These are phyloP conservation scores for Lasioglossum leucozonium DNA, from an alignment of 2,888 invertebrate species.

Conservation along the genomic window DNA sequence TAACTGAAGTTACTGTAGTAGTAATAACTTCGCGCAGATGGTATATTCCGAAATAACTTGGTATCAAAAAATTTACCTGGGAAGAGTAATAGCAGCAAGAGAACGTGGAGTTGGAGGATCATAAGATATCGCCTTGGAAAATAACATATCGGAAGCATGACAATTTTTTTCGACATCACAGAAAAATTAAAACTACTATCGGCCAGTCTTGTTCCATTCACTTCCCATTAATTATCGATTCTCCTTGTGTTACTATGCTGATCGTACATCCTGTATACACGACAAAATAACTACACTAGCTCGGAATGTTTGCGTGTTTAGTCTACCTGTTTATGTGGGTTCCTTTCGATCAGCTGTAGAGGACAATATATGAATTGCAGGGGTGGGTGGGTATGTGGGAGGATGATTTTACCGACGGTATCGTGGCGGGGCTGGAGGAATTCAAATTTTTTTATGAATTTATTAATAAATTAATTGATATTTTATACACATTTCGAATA, in stretches of 20 bases:
- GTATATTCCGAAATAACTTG: neutral
- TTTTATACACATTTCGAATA: too few species aligned
- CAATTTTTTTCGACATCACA: conserved; percentile 49
- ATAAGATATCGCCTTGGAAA: conserved; percentile 37
- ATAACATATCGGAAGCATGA: conserved; percentile 66
- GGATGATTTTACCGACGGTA: conserved; percentile 40
- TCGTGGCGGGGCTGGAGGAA: neutral
- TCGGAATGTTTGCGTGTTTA: conserved; percentile 41
- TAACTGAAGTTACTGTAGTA: neutral
- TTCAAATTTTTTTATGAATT: neutral
- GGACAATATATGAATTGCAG: conserved; percentile 27
- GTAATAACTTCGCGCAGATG: neutral
- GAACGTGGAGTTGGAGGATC: conserved; percentile 47
- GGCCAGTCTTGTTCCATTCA: conserved; percentile 37
- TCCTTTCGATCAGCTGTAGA: conserved; percentile 56
- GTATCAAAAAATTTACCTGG: conserved; percentile 61
- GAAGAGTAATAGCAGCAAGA: conserved; percentile 57
- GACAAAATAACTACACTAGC: conserved; percentile 29
- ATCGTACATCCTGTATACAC: conserved; percentile 45
- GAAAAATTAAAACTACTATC: conserved; percentile 37
- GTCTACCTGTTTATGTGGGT: conserved; percentile 33
- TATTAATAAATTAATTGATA: too few species aligned
- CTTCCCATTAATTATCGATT: conserved; percentile 45
- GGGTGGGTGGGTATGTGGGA: conserved; percentile 29
- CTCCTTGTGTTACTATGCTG: conserved; percentile 27